Conservation (phyloP, 64 coral and sea anemone genomes). For the Porites lutea region DNA sequence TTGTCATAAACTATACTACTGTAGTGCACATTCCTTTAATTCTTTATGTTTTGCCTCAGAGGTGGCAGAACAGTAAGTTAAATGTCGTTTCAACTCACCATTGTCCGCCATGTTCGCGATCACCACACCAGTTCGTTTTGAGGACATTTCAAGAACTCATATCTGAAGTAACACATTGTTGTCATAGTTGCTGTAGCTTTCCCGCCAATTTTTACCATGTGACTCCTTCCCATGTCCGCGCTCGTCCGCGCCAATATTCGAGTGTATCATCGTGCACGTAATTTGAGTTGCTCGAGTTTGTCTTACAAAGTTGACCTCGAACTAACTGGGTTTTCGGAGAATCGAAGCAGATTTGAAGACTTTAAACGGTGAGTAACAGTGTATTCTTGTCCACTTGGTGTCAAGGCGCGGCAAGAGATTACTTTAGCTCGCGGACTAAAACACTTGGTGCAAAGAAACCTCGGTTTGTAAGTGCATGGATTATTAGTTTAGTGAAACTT, state of each 20-base stretch:
- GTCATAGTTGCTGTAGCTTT: neutral
- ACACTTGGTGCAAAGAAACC: no score
- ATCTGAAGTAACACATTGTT: neutral
- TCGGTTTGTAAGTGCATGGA: no score
- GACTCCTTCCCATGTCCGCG: slow-evolving; percentile 32
- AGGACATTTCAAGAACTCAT: neutral
- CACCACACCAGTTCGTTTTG: no score
- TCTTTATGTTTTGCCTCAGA: no score
- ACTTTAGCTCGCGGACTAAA: neutral
- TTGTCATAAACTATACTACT: no score
- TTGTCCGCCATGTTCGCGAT: slow-evolving; percentile 13
- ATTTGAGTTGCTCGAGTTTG: neutral
- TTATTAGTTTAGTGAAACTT: no score
- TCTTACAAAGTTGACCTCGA: neutral
- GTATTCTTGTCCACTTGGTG: neutral
- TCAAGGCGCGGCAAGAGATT: neutral
- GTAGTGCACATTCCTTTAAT: no score
- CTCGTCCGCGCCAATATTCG: slow-evolving; percentile 52
- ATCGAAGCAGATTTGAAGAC: neutral
- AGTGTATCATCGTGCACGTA: neutral
- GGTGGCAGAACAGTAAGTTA: no score
- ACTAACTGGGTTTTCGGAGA: neutral
- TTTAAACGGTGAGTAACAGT: neutral
- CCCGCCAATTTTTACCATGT: slow-evolving; percentile 15
- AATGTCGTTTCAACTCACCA: neutral